phyloP scores from a whole-genome alignment of 2,113 vertebrate genomes.

The human region GRCh38 chr12:129592501-129593000 shows the following conservation, averaged over 20 bases:
- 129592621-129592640: neutral
- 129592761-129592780: accelerated
- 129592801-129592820: neutral
- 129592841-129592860: neutral
- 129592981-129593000: too few relatives aligned
- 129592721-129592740: neutral
- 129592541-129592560: neutral
- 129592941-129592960: accelerated
- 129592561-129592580: neutral
- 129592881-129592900: neutral
- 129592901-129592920: neutral
- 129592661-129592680: neutral
- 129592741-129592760: accelerated
- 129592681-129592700: neutral
- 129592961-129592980: neutral
- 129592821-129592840: neutral
- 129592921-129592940: accelerated
- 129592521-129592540: neutral
- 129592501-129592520: neutral
- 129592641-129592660: neutral
- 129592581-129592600: neutral
- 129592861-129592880: too few relatives aligned
- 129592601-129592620: neutral
- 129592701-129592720: neutral
- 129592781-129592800: accelerated